Conservation (phyloP, 2,797 vertebrate species). For the Tolypeutes matacus region DNA sequence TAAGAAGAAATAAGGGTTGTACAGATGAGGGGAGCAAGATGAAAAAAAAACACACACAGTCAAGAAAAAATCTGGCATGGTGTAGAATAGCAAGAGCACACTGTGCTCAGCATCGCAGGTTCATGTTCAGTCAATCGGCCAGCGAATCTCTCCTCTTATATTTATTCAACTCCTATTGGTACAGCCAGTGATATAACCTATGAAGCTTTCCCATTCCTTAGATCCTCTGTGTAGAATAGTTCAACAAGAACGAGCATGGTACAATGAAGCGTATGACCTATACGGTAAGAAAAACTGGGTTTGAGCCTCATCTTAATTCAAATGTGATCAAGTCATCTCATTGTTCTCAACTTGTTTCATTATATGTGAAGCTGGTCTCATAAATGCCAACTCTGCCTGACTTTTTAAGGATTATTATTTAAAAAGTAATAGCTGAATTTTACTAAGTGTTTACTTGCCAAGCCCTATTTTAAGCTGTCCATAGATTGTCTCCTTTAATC, state of each 20-base stretch:
- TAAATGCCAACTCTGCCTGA: background rate
- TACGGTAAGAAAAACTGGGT: background rate
- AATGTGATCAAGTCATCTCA: background rate
- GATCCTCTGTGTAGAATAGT: background rate
- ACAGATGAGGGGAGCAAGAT: background rate
- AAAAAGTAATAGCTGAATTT: background rate
- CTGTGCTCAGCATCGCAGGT: background rate
- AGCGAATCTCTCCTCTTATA: background rate
- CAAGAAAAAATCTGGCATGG: background rate
- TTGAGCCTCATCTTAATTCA: constrained; percentile 44
- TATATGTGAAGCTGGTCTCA: background rate
- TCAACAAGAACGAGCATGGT: background rate
- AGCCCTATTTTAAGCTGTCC: background rate
- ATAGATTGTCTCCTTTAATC: background rate
- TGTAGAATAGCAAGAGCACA: background rate
- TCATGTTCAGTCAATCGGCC: background rate
- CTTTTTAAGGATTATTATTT: background rate
- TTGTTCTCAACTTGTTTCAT: background rate
- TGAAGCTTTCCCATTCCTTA: background rate
- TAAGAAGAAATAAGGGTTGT: background rate
- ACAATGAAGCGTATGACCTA: background rate
- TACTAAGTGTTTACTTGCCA: background rate
- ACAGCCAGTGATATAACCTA: background rate
- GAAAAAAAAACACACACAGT: background rate
- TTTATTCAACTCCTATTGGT: background rate